Evolutionary conservation across 2,113 vertebrate species (phyloP).

Genomic region (Parus major): DNA sequence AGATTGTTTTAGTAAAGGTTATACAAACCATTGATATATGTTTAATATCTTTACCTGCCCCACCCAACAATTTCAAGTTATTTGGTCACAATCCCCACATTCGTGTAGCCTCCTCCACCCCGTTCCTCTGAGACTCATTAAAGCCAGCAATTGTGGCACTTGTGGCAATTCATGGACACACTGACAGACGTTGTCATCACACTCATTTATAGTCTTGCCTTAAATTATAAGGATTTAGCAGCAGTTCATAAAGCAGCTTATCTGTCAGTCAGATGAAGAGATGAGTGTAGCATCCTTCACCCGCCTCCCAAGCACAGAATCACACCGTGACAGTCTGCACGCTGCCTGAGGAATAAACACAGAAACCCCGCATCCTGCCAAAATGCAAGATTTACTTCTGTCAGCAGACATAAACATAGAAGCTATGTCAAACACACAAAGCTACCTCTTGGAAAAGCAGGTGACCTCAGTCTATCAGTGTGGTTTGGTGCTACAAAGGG

Average conservation of each 20-base stretch:
- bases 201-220: not conserved
- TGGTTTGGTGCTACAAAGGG: not conserved
- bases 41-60: not conserved
- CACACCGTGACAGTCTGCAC: not conserved
- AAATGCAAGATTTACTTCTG: not conserved
- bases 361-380: not conserved
- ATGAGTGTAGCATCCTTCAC: not conserved
- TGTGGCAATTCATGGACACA: not conserved
- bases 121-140: not conserved
- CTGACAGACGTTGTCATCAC: not conserved
- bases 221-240: not conserved
- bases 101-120: not conserved
- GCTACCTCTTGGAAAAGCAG: not conserved
- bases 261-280: not conserved
- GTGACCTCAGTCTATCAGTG: not conserved
- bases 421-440: not conserved
- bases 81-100: not conserved
- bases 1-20: not conserved
- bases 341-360: not conserved
- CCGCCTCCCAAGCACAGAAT: not conserved
- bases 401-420: not conserved
- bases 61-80: not conserved
- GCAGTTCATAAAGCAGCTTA: constrained; percentile 29
- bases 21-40: not conserved
- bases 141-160: not conserved